Evolutionary conservation across 2,888 invertebrate species (phyloP), one percentile per base, ranked within the genome.

Genomic region (Limnephilus auricula): DNA sequence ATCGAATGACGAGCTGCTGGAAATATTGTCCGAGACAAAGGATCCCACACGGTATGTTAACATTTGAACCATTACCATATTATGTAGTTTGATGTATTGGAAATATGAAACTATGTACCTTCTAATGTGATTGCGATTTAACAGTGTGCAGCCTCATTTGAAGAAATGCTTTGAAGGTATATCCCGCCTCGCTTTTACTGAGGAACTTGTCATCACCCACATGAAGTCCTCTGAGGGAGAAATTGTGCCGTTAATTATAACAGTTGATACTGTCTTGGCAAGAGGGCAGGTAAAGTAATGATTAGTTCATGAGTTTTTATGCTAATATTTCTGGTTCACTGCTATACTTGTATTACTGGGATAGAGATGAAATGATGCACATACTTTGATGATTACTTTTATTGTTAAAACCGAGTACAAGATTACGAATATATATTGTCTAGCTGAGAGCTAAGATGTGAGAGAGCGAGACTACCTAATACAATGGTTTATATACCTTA

Each of bases 101-200:
- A 4, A 45, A 45, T 15, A 2, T 45, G 15, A 45, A 45, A 45
- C 15, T 45, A 3, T 13, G 45, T 45, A 45, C 3, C 13, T 45
- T 3, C 15, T 45, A 45, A 45, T 15, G 45, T 3, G 15, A 45
- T 13, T 45, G 10, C 45, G 45, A 45, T 15, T 88, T 34, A 37
- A 34, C 78, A 97, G 98, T 84, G 99, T 99, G 9, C 99, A 99
- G 94, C 99, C 99, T 40, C 99, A 99, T 95, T 95, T 99, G 93
- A 99, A 99, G 96, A 99, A 99, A 95, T 99, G 99, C 94, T 99
- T 98, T 96, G 99, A 99, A 95, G 99, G 99, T 12, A 99, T 99
- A 92, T 98, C 98, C 25, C 97, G 97, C 92, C 95, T 99, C 78
- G 97, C 97, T 30, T 99, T 99, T 94, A 98, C 98, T 31, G 97